Evolutionary conservation across 2,888 invertebrate species (phyloP), one percentile per base, ranked within the genome.

Genomic region (Sinohyriopsis cumingii): DNA sequence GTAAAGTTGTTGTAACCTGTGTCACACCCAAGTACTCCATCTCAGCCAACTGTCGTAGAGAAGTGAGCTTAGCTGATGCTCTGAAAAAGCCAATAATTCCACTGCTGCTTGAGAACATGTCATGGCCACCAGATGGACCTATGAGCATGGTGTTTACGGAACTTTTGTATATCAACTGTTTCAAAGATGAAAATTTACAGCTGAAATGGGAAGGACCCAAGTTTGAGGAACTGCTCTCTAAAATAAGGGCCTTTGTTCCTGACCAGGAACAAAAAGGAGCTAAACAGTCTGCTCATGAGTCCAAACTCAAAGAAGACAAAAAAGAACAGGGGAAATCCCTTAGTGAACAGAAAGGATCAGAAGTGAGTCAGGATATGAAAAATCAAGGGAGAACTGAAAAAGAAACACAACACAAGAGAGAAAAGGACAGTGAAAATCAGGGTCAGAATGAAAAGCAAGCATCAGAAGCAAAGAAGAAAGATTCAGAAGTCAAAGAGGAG

Each of bases 51-150:
- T 89, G 89, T 73, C 75, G 88, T 63, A 72, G 88, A 59, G 89
- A 89, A 72, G 82, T 89, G 28, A 85, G 86, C 66, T 79, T 89
- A 60, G 84, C 86, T 6, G 88, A 88, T 76, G 87, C 88, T 5
- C 62, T 88, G 18, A 84, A 86, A 77, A 88, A 86, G 67, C 87
- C 87, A 18, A 83, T 89, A 28, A 73, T 89, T 20, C 89, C 89
- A 20, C 67, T 89, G 54, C 68, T 88, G 65, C 68, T 89, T 67
- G 89, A 89, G 72, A 70, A 79, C 59, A 81, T 80, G 71, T 73
- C 81, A 22, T 89, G 88, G 88, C 89, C 89, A 45, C 89, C 88
- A 19, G 80, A 76, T 63, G 89, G 88, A 22, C 88, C 89, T 25
- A 87, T 89, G 88, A 82, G 86, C 68, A 85, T 87, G 86, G 81